Evolutionary conservation across 2,113 vertebrate genomes (phyloP).

Genomic region (Ptilorrhoa leucosticta): DNA sequence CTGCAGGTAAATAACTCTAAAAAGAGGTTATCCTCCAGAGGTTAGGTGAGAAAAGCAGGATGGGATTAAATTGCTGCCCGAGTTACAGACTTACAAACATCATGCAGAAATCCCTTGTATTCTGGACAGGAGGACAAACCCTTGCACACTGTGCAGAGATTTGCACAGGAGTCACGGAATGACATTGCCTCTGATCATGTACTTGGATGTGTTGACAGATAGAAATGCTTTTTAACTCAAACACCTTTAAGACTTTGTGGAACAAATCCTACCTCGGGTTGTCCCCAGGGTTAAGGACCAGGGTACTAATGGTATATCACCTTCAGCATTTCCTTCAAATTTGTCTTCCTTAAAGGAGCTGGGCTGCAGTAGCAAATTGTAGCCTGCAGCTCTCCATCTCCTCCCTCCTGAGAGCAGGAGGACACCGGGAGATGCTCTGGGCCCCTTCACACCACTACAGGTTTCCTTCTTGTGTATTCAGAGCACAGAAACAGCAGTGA

Average conservation of each 20-base stretch:
- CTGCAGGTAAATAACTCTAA: neutral
- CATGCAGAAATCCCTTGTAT: neutral
- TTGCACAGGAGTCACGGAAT: neutral
- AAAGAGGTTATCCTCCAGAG: neutral
- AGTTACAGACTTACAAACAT: neutral
- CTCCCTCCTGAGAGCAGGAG: neutral
- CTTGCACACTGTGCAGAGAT: neutral
- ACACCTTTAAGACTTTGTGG: neutral
- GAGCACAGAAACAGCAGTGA: neutral
- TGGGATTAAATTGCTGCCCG: neutral
- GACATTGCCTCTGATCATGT: neutral
- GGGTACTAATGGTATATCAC: neutral
- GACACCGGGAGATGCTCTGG: neutral
- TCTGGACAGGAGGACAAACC: neutral
- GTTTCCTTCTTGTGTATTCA: neutral
- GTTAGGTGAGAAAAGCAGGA: neutral
- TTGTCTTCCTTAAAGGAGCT: neutral
- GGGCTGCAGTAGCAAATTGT: neutral
- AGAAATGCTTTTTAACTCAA: neutral
- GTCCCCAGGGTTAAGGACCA: neutral
- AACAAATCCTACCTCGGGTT: neutral
- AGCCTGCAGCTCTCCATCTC: constrained; percentile 27
- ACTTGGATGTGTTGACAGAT: neutral
- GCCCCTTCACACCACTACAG: neutral
- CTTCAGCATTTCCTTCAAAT: neutral